phyloP scores from a whole-genome alignment of 1,140 invertebrate species.

The Heterodera schachtii region DNA sequence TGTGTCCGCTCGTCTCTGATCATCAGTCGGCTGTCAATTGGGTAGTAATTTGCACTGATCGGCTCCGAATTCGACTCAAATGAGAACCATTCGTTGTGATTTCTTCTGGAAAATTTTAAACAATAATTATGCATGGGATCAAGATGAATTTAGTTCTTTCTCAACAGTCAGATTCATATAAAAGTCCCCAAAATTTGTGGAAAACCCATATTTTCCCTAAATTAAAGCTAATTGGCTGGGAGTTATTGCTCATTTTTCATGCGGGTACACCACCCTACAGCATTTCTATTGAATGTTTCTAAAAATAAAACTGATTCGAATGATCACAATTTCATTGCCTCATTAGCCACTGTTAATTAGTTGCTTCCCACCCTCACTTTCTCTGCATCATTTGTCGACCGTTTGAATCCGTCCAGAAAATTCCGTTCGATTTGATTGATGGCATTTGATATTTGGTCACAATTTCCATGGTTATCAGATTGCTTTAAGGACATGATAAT shows the following conservation, averaged over 20 bases:
- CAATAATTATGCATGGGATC: no score
- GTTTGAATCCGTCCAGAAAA: conserved; percentile 81
- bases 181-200: no score
- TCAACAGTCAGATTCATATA: no score
- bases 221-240: no score
- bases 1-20: conserved; percentile 70
- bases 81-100: conserved; percentile 16
- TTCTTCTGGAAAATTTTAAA: background rate
- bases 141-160: no score
- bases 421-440: conserved; percentile 19
- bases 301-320: no score
- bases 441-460: conserved; percentile 68
- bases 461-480: conserved; percentile 77
- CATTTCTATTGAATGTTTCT: no score
- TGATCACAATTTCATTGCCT: no score
- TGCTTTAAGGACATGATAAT: conserved; percentile 66
- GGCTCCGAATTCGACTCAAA: conserved; percentile 66
- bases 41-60: conserved; percentile 70
- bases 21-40: conserved; percentile 73
- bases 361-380: conserved; percentile 57
- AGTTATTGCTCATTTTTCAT: no score
- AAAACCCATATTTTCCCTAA: no score
- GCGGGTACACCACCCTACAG: no score
- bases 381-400: conserved; percentile 83
- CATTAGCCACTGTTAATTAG: no score